These are phyloP conservation scores for Prosopocoilus inquinatus DNA, from an alignment of 2,888 invertebrate species.

Conservation along the genomic window DNA sequence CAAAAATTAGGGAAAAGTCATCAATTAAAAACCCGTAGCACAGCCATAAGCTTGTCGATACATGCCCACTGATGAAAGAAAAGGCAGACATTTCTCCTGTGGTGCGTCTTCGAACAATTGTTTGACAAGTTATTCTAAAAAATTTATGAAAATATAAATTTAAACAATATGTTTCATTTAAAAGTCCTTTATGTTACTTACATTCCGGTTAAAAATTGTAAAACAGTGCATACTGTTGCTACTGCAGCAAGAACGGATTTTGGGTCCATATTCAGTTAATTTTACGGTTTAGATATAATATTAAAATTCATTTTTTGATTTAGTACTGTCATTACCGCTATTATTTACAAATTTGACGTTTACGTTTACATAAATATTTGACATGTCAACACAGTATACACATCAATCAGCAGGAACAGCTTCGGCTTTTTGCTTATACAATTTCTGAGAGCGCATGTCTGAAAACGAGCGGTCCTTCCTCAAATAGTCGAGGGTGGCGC, in stretches of 20 bases:
- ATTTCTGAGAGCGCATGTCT: too few relatives aligned
- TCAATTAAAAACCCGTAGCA: slow-evolving; percentile 72
- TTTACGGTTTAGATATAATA: too few relatives aligned
- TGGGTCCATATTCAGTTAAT: too few relatives aligned
- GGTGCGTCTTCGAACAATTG: slow-evolving; percentile 46
- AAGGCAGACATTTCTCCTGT: slow-evolving; percentile 75
- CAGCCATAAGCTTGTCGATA: slow-evolving; percentile 78
- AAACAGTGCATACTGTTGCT: slow-evolving; percentile 74
- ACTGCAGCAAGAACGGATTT: slow-evolving; percentile 49
- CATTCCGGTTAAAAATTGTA: slow-evolving; percentile 84
- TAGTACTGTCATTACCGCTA: too few relatives aligned
- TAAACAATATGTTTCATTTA: slow-evolving; percentile 1
- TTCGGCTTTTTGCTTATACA: too few relatives aligned
- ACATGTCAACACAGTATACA: too few relatives aligned
- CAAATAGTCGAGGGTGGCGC: too few relatives aligned
- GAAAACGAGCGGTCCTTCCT: too few relatives aligned
- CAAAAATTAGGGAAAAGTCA: slow-evolving; percentile 69
- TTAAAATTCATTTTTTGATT: too few relatives aligned
- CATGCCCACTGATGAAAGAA: slow-evolving; percentile 75
- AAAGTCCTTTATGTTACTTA: slow-evolving; percentile 53
- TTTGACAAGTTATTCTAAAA: not conserved
- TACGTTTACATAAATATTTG: too few relatives aligned
- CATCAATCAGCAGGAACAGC: too few relatives aligned
- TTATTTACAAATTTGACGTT: too few relatives aligned
- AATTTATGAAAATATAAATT: not conserved